Conservation (phyloP, 2,113 vertebrate species). For the Leucoraja erinaceus region DNA sequence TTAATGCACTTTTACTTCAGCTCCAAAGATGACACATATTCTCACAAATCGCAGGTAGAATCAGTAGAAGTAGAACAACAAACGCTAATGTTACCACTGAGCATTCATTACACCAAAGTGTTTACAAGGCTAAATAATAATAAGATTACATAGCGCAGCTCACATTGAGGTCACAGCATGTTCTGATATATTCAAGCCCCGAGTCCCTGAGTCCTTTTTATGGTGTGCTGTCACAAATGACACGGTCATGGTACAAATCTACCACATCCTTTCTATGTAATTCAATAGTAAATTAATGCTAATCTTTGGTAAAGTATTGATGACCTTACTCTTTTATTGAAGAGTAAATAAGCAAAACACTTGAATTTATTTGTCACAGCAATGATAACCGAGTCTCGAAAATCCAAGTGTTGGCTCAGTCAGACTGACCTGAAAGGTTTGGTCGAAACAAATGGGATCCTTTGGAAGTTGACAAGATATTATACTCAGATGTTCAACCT, state of each 20-base stretch:
- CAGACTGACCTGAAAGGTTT: conserved; percentile 3
- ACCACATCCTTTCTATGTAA: background rate
- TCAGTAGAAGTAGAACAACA: background rate
- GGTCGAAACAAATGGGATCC: background rate
- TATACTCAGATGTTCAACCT: background rate
- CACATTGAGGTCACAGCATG: background rate
- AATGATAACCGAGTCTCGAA: background rate
- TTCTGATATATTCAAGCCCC: background rate
- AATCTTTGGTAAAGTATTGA: background rate
- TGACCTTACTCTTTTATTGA: background rate
- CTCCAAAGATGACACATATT: background rate
- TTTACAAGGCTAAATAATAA: background rate
- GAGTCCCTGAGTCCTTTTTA: background rate
- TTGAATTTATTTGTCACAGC: background rate
- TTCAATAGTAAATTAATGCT: background rate
- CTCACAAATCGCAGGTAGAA: background rate
- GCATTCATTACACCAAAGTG: background rate
- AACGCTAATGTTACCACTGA: background rate
- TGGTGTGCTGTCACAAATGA: background rate
- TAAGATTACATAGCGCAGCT: background rate
- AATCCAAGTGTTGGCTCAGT: background rate
- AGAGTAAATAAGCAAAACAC: background rate
- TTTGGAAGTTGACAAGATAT: background rate
- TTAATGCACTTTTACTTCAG: background rate
- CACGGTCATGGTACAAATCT: background rate